Evolutionary conservation across 2,888 invertebrate species (phyloP).

Genomic region (Eupithecia subumbrata): DNA sequence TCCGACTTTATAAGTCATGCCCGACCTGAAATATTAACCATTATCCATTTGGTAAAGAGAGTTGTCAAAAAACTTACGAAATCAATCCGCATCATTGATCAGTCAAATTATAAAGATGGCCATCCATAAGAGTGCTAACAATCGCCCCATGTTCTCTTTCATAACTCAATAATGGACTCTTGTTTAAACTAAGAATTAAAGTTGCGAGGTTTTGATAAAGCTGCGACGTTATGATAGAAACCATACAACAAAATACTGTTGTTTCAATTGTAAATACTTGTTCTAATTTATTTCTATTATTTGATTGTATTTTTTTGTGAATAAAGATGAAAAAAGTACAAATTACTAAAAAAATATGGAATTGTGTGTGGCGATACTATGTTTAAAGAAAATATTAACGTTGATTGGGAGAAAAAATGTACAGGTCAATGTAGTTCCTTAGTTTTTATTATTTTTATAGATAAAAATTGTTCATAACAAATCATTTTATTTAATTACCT

Average conservation of each 20-base stretch:
- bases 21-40: neutral
- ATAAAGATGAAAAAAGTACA: too few species aligned
- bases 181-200: conserved; percentile 39
- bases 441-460: too few species aligned
- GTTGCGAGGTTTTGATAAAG: conserved; percentile 34
- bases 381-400: neutral
- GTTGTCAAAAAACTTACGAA: conserved; percentile 4
- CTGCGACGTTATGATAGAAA: neutral
- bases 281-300: too few species aligned
- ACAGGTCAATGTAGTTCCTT: too few species aligned
- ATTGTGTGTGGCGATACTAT: neutral
- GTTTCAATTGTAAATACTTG: too few species aligned
- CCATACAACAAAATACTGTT: neutral
- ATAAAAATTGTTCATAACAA: too few species aligned
- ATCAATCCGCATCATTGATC: conserved; percentile 47
- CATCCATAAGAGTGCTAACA: conserved; percentile 59
- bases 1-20: neutral
- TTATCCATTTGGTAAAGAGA: neutral
- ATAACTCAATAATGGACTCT: conserved; percentile 58
- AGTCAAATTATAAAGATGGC: conserved; percentile 57
- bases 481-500: too few species aligned
- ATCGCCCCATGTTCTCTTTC: conserved; percentile 57
- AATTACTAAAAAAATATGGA: neutral
- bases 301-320: too few species aligned
- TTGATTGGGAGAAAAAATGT: too few species aligned